Evolutionary conservation across 2,888 invertebrate species (phyloP), one percentile per base, ranked within the genome.

Genomic region (Nymphalis polychloros): DNA sequence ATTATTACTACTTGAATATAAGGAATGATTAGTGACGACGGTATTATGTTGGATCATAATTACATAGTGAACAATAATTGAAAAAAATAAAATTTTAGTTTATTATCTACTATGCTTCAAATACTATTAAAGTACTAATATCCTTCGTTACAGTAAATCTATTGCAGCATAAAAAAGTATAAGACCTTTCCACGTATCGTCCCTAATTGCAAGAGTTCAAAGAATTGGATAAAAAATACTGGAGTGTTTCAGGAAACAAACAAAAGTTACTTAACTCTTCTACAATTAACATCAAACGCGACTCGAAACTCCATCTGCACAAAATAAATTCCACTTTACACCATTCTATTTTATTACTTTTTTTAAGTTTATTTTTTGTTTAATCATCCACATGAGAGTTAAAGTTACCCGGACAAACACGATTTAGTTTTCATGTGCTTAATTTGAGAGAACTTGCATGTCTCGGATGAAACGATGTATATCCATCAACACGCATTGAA

Each of bases 201-300:
- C 71, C 47, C 55, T 67, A 72, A 72, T 72, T 72, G 62, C 53
- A 63, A 67, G 64, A 70, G 64, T 66, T 71, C 50, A 68, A 68
- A 47, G 61, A 49, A 63, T 59, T 55, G 64, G 67, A 68, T 65
- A 57, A 67, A 71, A 72, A 53, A 67, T 66, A 71, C 63, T 66
- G 69, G 63, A 66, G 60, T 75, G 76, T 75, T 73, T 74, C 68
- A 70, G 70, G 69, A 76, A 75, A 77, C 75, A 75, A 78, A 75
- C 77, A 69, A 75, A 78, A 79, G 74, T 77, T 75, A 71, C 66
- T 72, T 76, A 79, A 77, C 76, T 76, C 75, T 76, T 77, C 75
- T 74, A 77, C 77, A 79, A 81, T 82, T 80, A 81, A 79, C 76
- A 79, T 76, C 69, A 74, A 75, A 75, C 75, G 76, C 73, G 75